Evolutionary conservation across 1,140 invertebrate species (phyloP).

Genomic region (Nylanderia fulva): DNA sequence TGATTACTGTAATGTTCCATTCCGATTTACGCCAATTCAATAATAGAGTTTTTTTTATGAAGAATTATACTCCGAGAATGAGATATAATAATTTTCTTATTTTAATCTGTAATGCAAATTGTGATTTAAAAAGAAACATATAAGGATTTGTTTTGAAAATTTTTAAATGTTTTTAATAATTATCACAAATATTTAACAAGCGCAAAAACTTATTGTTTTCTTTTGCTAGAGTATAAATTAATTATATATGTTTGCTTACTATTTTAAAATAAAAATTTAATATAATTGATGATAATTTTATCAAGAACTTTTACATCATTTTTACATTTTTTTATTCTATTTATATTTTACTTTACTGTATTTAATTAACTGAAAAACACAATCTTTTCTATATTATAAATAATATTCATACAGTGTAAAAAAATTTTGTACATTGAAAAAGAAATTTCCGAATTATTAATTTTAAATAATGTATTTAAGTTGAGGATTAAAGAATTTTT

Average conservation of each 20-base stretch:
- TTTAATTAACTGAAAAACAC: not conserved
- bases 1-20: not conserved
- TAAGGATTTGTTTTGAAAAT: not conserved
- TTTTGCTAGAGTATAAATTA: not conserved
- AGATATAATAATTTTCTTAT: slow-evolving; percentile 11
- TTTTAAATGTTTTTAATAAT: not conserved
- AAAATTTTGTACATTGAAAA: too few relatives aligned
- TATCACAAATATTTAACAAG: not conserved
- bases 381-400: not conserved
- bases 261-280: slow-evolving; percentile 10
- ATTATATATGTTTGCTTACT: not conserved
- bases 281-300: slow-evolving; percentile 34
- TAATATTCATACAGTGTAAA: not conserved
- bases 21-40: not conserved
- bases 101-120: not conserved
- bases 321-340: not conserved
- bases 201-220: not conserved
- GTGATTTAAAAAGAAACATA: not conserved
- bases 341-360: not conserved
- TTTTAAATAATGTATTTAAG: not conserved
- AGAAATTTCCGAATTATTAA: not conserved
- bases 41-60: not conserved
- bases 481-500: not conserved
- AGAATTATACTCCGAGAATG: not conserved
- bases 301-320: too few relatives aligned